Percentiles rank a stretch among this genome's conserved stretches.
These are phyloP conservation scores for human DNA, from an alignment of 2,113 vertebrate species.

Conservation along the genomic window GRCh38 chr17:38376001-38376500, in stretches of 20 bases:
- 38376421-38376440: not conserved
- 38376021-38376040: no score
- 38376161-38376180: not conserved
- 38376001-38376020: no score
- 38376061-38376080: not conserved
- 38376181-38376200: not conserved
- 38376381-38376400: not conserved
- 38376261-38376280: not conserved
- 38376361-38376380: not conserved
- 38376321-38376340: not conserved
- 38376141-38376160: not conserved
- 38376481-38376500: no score
- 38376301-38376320: not conserved
- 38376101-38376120: not conserved
- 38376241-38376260: not conserved
- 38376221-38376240: not conserved
- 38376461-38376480: no score
- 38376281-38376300: not conserved
- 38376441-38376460: not conserved
- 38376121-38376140: not conserved
- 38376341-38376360: not conserved
- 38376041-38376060: not conserved
- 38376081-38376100: not conserved
- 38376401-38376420: not conserved
- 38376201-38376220: not conserved